These are phyloP conservation scores for Actinia tenebrosa DNA, from an alignment of 64 coral and sea anemone genomes.

Conservation along the genomic window DNA sequence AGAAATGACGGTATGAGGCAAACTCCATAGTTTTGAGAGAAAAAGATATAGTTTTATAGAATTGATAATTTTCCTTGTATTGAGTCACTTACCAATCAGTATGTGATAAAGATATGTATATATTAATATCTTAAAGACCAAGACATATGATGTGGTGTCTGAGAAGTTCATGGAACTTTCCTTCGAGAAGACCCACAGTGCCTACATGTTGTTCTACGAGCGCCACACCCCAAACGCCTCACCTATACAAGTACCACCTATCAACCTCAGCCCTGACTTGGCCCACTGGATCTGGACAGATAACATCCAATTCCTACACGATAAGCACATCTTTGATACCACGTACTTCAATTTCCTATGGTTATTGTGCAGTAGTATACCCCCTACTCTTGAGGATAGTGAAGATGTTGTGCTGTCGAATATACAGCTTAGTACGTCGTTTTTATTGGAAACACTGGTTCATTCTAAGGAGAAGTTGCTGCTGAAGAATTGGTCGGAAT, in stretches of 20 bases:
- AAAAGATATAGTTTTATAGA: too few species aligned
- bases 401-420: slow-evolving; percentile 75
- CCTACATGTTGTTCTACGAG: slow-evolving; percentile 98
- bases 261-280: slow-evolving; percentile 59
- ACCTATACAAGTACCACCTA: slow-evolving; percentile 19
- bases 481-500: slow-evolving; percentile 88
- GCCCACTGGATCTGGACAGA: slow-evolving; percentile 95
- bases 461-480: slow-evolving; percentile 92
- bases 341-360: slow-evolving; percentile 99
- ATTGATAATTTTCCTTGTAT: too few species aligned
- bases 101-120: too few species aligned
- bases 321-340: slow-evolving; percentile 98
- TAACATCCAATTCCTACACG: slow-evolving; percentile 94
- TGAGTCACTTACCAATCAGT: too few species aligned
- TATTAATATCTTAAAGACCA: slow-evolving; percentile 64
- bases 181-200: slow-evolving; percentile 99
- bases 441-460: slow-evolving; percentile 86
- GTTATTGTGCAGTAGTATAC: slow-evolving; percentile 86
- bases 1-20: slow-evolving; percentile 88
- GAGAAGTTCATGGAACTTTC: slow-evolving; percentile 99
- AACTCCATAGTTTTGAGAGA: too few species aligned
- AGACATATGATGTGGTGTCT: slow-evolving; percentile 94
- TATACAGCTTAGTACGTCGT: slow-evolving; percentile 85
- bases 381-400: slow-evolving; percentile 48
- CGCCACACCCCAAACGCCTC: slow-evolving; percentile 51